A percentile compares a stretch with the other conserved stretches of the same genome.
Conservation (phyloP, 2,113 vertebrate genomes). For the Heterotis niloticus region DNA sequence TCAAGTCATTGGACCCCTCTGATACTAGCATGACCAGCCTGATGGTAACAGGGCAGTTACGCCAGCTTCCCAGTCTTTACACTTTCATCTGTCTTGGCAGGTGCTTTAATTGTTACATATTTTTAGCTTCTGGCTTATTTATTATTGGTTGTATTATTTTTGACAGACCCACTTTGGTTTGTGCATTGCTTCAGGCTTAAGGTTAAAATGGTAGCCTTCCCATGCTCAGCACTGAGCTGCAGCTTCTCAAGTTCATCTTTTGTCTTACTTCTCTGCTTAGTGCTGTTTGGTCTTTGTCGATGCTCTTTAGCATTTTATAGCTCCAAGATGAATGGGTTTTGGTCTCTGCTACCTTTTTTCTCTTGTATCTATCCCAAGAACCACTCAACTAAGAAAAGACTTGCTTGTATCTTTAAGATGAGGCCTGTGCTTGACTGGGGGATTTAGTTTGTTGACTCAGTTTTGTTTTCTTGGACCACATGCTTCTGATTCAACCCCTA, state of each 20-base stretch:
- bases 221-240: conserved; percentile 47
- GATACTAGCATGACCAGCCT: too few species aligned
- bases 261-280: background rate
- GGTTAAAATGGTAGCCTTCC: too few species aligned
- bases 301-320: conserved; percentile 23
- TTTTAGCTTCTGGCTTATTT: too few species aligned
- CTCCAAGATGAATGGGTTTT: background rate
- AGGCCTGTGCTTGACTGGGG: background rate
- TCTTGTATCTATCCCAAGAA: background rate
- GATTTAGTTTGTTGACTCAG: background rate
- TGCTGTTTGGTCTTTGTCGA: background rate
- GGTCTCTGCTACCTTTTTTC: background rate
- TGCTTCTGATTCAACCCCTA: background rate
- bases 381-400: background rate
- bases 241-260: conserved; percentile 60
- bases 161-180: too few species aligned
- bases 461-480: background rate
- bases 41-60: too few species aligned
- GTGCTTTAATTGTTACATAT: too few species aligned
- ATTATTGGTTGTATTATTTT: too few species aligned
- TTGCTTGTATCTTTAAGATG: background rate
- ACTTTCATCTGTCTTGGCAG: too few species aligned
- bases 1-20: too few species aligned
- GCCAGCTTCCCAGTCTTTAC: too few species aligned
- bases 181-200: too few species aligned